Base-by-base conservation (phyloP, 2,113 vertebrate species). In the Hoplias malabaricus region DNA sequence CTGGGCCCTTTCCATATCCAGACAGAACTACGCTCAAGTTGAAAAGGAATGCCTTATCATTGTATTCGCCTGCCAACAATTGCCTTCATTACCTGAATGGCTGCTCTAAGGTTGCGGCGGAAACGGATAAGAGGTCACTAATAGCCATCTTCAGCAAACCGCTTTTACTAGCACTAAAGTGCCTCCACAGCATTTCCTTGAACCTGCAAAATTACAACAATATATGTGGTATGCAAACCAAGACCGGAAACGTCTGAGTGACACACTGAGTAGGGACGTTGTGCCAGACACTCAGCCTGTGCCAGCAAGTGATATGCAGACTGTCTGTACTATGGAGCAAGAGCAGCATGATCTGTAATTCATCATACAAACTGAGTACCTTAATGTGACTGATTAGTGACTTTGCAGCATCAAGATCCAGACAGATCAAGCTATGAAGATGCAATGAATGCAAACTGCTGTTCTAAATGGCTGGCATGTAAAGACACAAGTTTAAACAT, bases 101-200 rank as follows among this genome's bases (percentile, higher is more conserved):
- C n/a, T n/a, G n/a, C 13, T 80, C 63, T 2, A 29, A 57, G 11
- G 57, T 82, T 1, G 79, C 65, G 7, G 80, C 66, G 50, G 75
- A 79, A 7, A 78, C 53, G 27, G 70, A 82, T 27, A 80, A 84
- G 29, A 79, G 75, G 40, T 65, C 71, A 3, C 33, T 80, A 1
- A 67, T 81, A 8, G 8, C 66, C 4, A 81, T 83, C 23, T 83
- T 77, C 54, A 66, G 9, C 19, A 83, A 78, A 61, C 62, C 73
- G 23, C 69, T 85, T 16, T 59, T 80, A 5, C 67, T 54, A 69
- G 84, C 79, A 23, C 72, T 43, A 31, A 84, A 85, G 38, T 27
- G 27, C 23, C n/a, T n/a, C n/a, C n/a, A 40, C 33, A 5, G 33
- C 2, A 38, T 40, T 8, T 21, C 10, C 16, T 13, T 25, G 23